Evolutionary conservation across 1,140 invertebrate species (phyloP).

Genomic region (Lordiphosa stackelbergi): DNA sequence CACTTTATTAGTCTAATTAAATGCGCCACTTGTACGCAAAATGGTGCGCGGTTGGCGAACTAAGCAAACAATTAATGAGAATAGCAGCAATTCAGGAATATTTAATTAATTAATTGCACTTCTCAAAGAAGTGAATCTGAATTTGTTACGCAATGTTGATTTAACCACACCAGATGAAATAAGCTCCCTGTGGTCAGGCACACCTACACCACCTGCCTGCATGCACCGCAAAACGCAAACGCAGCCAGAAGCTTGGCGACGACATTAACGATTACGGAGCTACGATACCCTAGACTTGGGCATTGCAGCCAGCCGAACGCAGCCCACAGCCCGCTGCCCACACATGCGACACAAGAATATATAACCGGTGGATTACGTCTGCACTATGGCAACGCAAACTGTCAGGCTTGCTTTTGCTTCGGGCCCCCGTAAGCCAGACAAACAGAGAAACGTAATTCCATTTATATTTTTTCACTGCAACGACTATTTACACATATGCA

Average conservation of each 20-base stretch:
- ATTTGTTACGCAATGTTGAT: too few species aligned
- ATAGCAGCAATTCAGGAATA: conserved; percentile 25
- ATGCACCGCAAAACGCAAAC: conserved; percentile 14
- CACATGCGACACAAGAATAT: conserved; percentile 27
- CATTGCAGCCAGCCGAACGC: conserved; percentile 5
- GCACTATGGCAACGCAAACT: conserved; percentile 48
- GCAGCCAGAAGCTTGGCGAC: conserved; percentile 30
- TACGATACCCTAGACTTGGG: not conserved
- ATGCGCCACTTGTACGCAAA: conserved; percentile 63
- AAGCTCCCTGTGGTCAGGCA: conserved; percentile 8
- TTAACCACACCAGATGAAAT: conserved; percentile 7
- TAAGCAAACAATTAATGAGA: conserved; percentile 68
- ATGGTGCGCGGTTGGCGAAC: conserved; percentile 33
- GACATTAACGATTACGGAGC: conserved; percentile 47
- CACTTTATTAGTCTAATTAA: conserved; percentile 74
- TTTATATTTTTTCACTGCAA: conserved; percentile 27
- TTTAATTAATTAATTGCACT: conserved; percentile 1
- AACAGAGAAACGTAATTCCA: conserved; percentile 25
- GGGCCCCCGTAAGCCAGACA: conserved; percentile 29
- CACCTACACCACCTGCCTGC: conserved; percentile 14
- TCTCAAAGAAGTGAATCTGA: not conserved
- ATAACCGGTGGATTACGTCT: conserved; percentile 48
- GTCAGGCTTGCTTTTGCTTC: conserved; percentile 42
- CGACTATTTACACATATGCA: conserved; percentile 42
- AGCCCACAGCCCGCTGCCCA: not conserved